Percentiles rank a stretch among this genome's conserved stretches.
phyloP scores from a whole-genome alignment of 2,797 vertebrate genomes.

The Acanthiza pusilla region DNA sequence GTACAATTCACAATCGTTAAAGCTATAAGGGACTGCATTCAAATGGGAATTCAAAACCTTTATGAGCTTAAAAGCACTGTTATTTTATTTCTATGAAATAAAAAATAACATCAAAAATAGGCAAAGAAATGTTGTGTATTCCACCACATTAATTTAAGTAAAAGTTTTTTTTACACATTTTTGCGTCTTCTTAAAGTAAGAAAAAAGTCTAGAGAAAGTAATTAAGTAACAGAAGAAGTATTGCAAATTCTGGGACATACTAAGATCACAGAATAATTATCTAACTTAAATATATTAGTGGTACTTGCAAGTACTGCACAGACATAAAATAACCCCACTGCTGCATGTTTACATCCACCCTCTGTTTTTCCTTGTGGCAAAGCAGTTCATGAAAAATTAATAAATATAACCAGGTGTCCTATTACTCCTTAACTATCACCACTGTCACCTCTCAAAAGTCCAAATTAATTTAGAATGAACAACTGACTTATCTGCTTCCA shows the following conservation, averaged over 20 bases:
- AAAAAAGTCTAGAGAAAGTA: background rate
- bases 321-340: background rate
- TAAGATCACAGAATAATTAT: background rate
- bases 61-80: background rate
- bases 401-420: background rate
- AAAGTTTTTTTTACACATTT: rapidly evolving
- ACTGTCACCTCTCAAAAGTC: background rate
- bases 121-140: background rate
- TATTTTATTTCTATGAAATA: background rate
- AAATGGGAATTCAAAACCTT: background rate
- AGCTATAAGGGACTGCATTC: background rate
- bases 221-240: background rate
- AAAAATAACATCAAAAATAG: background rate
- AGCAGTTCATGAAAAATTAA: background rate
- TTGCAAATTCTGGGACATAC: background rate
- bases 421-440: background rate
- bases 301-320: background rate
- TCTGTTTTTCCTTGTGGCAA: background rate
- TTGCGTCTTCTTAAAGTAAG: background rate
- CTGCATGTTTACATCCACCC: background rate
- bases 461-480: background rate
- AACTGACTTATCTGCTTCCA: background rate
- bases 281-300: background rate
- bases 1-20: background rate
- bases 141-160: background rate